Conservation (phyloP, 2,888 invertebrate genomes). For the Ormyrus thymus region DNA sequence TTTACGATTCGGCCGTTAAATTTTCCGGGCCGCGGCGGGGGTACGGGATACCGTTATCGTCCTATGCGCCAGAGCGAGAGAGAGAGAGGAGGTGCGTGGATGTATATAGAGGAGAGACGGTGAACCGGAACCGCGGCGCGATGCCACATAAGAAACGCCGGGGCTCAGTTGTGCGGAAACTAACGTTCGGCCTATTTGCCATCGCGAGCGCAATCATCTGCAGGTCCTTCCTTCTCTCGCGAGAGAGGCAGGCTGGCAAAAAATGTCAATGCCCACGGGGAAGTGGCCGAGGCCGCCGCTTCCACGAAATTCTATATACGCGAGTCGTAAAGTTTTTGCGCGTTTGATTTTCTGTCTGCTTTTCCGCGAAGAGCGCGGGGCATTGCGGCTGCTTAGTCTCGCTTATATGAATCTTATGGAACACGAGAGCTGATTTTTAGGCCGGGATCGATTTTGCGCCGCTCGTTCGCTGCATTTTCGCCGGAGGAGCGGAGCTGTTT, state of each 20-base stretch:
- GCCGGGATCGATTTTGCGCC: too few relatives aligned
- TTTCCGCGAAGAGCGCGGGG: slow-evolving; percentile 1
- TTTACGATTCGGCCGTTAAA: slow-evolving; percentile 60
- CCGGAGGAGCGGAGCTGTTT: too few relatives aligned
- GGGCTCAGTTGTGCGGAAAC: slow-evolving; percentile 58
- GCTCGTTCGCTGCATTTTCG: too few relatives aligned
- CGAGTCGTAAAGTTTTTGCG: slow-evolving; percentile 43
- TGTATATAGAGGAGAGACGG: slow-evolving; percentile 48
- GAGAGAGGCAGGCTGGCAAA: not conserved
- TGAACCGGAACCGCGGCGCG: slow-evolving; percentile 59
- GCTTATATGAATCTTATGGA: too few relatives aligned
- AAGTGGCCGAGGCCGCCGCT: not conserved
- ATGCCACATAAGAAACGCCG: slow-evolving; percentile 54
- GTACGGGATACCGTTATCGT: slow-evolving; percentile 59
- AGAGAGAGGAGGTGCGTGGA: not conserved
- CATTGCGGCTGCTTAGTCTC: too few relatives aligned
- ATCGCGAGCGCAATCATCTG: not conserved
- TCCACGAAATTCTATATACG: slow-evolving; percentile 22
- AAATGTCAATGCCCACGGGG: slow-evolving; percentile 47
- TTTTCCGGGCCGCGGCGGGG: slow-evolving; percentile 39
- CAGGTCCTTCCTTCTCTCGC: not conserved
- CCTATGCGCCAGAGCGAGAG: slow-evolving; percentile 48
- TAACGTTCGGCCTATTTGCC: slow-evolving; percentile 53
- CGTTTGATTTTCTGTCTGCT: not conserved
- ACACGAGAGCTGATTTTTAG: too few relatives aligned